Conservation (phyloP, 1,140 invertebrate species). For the Teleopsis dalmanni region DNA sequence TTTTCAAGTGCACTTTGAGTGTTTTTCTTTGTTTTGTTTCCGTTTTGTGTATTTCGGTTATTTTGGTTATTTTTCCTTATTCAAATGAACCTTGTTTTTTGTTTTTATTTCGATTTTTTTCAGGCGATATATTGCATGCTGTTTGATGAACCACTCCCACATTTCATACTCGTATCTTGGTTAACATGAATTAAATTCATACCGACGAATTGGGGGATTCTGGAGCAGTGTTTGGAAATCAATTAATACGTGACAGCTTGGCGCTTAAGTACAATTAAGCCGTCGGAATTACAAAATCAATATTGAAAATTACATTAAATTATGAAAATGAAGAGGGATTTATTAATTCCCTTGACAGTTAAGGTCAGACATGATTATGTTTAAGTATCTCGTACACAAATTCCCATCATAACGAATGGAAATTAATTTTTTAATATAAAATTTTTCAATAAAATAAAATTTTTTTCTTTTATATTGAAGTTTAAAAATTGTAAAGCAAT, state of each 20-base stretch:
- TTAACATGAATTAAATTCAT: not conserved
- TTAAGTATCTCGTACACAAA: too few species aligned
- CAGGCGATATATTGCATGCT: not conserved
- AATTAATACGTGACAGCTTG: constrained; percentile 7
- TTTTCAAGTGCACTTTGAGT: not conserved
- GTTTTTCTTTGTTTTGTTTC: not conserved
- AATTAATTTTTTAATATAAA: too few species aligned
- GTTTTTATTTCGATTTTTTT: not conserved
- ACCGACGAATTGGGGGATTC: not conserved
- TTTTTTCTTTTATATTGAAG: too few species aligned
- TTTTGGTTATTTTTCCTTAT: not conserved
- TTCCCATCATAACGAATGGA: too few species aligned
- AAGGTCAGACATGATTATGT: too few species aligned
- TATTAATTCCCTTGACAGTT: too few species aligned
- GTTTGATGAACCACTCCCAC: not conserved
- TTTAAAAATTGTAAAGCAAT: too few species aligned
- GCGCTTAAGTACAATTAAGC: constrained; percentile 7
- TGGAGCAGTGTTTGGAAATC: constrained; percentile 1
- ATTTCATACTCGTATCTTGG: not conserved
- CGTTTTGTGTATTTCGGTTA: constrained; percentile 1
- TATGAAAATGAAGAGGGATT: too few species aligned
- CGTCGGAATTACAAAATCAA: constrained; percentile 6
- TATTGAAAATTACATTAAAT: too few species aligned
- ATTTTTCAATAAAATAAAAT: too few species aligned
- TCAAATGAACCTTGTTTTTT: not conserved